phyloP scores from a whole-genome alignment of 2,113 vertebrate genomes.

The Galemys pyrenaicus region DNA sequence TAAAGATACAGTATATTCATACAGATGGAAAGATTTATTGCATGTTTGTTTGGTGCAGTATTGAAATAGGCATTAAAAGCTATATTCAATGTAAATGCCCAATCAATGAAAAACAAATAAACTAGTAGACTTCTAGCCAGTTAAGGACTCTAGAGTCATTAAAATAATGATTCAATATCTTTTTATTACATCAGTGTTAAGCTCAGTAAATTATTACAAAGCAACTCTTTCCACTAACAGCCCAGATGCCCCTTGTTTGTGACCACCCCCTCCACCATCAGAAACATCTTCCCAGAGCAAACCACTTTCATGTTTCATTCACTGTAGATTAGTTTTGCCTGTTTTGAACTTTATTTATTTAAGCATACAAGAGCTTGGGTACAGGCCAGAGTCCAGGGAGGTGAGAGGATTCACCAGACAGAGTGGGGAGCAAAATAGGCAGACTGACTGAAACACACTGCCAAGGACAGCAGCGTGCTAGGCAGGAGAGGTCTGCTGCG shows the following conservation, averaged over 20 bases:
- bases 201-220: slow-evolving; percentile 40
- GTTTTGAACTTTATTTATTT: not conserved
- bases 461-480: too few species aligned
- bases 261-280: too few species aligned
- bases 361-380: too few species aligned
- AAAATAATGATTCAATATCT: slow-evolving; percentile 37
- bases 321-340: not conserved
- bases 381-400: too few species aligned
- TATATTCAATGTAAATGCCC: not conserved
- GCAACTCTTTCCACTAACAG: not conserved
- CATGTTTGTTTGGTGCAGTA: not conserved
- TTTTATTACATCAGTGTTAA: not conserved
- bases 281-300: not conserved
- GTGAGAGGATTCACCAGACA: too few species aligned
- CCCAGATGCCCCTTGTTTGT: not conserved
- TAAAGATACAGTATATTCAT: not conserved
- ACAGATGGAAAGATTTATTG: not conserved
- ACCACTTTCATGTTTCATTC: not conserved
- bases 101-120: slow-evolving; percentile 1
- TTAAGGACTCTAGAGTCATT: not conserved
- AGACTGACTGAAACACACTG: too few species aligned
- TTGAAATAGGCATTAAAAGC: slow-evolving; percentile 17
- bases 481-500: too few species aligned
- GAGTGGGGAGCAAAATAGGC: too few species aligned
- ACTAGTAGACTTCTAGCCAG: not conserved